Percentiles rank a stretch among this genome's conserved stretches.
These are phyloP conservation scores for Ochropleura leucogaster DNA, from an alignment of 2,888 invertebrate species.

Conservation along the genomic window DNA sequence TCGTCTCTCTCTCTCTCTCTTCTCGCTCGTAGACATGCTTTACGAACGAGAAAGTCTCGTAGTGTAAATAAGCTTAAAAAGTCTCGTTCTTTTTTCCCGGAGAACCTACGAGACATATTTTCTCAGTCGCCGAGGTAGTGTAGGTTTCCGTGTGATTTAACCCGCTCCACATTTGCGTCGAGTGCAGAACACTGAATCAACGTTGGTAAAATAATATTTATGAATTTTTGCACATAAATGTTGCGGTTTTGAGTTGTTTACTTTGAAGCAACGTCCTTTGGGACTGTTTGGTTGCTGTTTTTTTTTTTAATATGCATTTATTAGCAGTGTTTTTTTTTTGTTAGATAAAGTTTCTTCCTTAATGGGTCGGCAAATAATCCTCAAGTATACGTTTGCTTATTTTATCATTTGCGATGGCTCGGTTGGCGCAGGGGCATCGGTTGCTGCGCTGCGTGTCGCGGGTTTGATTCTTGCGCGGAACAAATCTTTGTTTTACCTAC, in stretches of 20 bases:
- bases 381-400: not conserved
- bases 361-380: not conserved
- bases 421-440: too few relatives aligned
- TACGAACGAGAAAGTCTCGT: not conserved
- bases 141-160: constrained; percentile 75
- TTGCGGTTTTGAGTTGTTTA: constrained; percentile 46
- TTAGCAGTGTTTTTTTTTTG: not conserved
- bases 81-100: constrained; percentile 12
- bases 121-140: constrained; percentile 59
- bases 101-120: constrained; percentile 47
- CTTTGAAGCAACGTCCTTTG: constrained; percentile 27
- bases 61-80: constrained; percentile 2
- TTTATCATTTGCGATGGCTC: not conserved
- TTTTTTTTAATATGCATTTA: not conserved
- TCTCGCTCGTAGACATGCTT: too few relatives aligned
- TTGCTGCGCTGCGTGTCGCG: too few relatives aligned
- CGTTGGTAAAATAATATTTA: constrained; percentile 51
- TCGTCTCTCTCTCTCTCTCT: too few relatives aligned
- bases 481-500: too few relatives aligned
- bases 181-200: constrained; percentile 64
- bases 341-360: not conserved
- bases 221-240: constrained; percentile 56
- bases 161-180: constrained; percentile 66
- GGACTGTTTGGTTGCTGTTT: not conserved
- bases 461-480: too few relatives aligned